A percentile compares a stretch with the other conserved stretches of the same genome.
Conservation (phyloP, 2,888 invertebrate genomes). For the Heliconius ismenius region DNA sequence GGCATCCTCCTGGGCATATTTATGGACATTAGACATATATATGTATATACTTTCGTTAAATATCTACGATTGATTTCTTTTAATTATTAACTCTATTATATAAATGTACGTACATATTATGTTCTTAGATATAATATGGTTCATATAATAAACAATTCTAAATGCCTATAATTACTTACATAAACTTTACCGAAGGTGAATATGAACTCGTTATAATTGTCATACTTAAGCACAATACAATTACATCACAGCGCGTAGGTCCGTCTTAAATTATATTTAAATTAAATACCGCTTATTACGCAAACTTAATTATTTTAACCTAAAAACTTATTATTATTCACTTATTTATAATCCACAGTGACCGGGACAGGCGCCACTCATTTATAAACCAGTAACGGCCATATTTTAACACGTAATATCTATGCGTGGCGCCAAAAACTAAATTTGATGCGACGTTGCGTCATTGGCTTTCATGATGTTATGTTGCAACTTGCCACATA, state of each 20-base stretch:
- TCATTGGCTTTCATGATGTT: slow-evolving; percentile 18
- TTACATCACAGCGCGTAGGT: neutral
- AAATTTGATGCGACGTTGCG: slow-evolving; percentile 33
- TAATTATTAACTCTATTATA: neutral
- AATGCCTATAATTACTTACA: neutral
- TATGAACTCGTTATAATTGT: neutral
- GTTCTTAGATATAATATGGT: too few relatives aligned
- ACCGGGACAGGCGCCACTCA: slow-evolving; percentile 30
- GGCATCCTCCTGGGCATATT: too few relatives aligned
- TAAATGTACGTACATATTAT: neutral
- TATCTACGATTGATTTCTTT: neutral
- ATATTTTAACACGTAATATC: slow-evolving; percentile 24
- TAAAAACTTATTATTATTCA: slow-evolving; percentile 25
- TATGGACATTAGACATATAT: too few relatives aligned
- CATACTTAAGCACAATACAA: neutral
- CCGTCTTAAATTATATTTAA: neutral
- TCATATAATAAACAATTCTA: too few relatives aligned
- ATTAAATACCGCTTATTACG: neutral
- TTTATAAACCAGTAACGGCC: slow-evolving; percentile 32
- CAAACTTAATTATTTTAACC: neutral
- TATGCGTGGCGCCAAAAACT: slow-evolving; percentile 38
- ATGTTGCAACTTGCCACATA: neutral
- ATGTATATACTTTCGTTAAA: too few relatives aligned
- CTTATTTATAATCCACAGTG: slow-evolving; percentile 22
- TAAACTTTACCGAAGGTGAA: neutral